Evolutionary conservation across 2,888 invertebrate genomes (phyloP), one percentile per base, ranked within the genome.

Genomic region (Cloeon dipterum): DNA sequence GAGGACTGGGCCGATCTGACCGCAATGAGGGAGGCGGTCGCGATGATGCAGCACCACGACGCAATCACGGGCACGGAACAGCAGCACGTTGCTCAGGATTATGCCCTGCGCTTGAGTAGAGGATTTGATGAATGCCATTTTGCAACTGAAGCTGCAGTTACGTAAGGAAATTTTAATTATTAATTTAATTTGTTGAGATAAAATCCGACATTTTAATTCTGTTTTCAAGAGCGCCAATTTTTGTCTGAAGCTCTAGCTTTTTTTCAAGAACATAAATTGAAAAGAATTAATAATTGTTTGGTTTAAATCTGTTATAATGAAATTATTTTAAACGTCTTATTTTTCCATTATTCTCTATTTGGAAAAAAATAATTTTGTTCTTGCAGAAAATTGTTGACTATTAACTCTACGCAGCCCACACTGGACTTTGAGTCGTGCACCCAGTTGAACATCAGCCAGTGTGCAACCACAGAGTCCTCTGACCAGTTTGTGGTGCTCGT

Each of bases 391-490:
- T 16, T 29, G 29, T 29, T 29, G n/a, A 5, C 5, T 5, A 29
- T 29, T 29, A 14, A 29, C 10, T n/a, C n/a, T 11, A 14, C 13
- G 7, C 23, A 5, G 10, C 19, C 25, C 10, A 39, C 38, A 3
- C 19, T 43, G 2, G 29, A 40, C 8, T 36, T 42, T 10, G 35
- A 42, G 4, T 55, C 52, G 46, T 74, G 74, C 46, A 61, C 62
- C 34, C 55, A 63, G 29, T 49, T 67, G 2, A 75, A 75, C 48
- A 65, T 71, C 38, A 70, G 69, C 40, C 58, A 62, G 38, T 75
- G 75, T 45, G 46, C 53, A 11, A 41, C 57, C 29, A 48, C 62
- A 48, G 70, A 70, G 57, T 40, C 50, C 46, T 45, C 59, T 54
- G 45, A 57, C 46, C 32, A 65, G 59, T 58, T 71, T 43, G 48